Conservation (phyloP, 1,140 invertebrate genomes). For the Drosophila suzukii region DNA sequence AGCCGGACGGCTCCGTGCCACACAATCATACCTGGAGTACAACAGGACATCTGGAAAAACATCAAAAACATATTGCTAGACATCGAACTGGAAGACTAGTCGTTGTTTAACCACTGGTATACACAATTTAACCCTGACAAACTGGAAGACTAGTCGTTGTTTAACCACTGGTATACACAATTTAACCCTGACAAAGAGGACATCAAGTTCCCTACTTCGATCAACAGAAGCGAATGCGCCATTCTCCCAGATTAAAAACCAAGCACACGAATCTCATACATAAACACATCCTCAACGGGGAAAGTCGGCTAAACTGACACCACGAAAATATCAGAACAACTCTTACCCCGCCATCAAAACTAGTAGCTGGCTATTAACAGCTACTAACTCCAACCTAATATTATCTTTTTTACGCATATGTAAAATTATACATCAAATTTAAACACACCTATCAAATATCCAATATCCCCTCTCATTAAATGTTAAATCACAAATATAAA, state of each 20-base stretch:
- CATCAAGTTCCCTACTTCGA: not conserved
- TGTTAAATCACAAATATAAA: not conserved
- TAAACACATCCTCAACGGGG: conserved; percentile 2
- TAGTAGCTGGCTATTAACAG: conserved; percentile 4
- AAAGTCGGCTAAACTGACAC: not conserved
- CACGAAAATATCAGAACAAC: not conserved
- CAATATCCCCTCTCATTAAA: not conserved
- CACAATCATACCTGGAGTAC: conserved; percentile 16
- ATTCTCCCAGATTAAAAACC: conserved; percentile 11
- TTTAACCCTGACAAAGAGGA: not conserved
- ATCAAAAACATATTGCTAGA: conserved; percentile 4
- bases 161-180: conserved; percentile 2
- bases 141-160: not conserved
- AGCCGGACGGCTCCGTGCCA: conserved; percentile 6
- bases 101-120: conserved; percentile 2
- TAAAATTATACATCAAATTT: not conserved
- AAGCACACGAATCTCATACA: conserved; percentile 11
- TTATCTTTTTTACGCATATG: not conserved
- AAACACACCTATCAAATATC: not conserved
- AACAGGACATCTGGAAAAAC: conserved; percentile 5
- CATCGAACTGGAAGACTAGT: not conserved
- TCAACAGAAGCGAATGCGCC: conserved; percentile 1
- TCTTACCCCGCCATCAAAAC: conserved; percentile 7
- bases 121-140: not conserved
- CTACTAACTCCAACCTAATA: not conserved